These are phyloP conservation scores for Tringa solitaria DNA, from an alignment of 2,113 vertebrate genomes.

Conservation along the genomic window DNA sequence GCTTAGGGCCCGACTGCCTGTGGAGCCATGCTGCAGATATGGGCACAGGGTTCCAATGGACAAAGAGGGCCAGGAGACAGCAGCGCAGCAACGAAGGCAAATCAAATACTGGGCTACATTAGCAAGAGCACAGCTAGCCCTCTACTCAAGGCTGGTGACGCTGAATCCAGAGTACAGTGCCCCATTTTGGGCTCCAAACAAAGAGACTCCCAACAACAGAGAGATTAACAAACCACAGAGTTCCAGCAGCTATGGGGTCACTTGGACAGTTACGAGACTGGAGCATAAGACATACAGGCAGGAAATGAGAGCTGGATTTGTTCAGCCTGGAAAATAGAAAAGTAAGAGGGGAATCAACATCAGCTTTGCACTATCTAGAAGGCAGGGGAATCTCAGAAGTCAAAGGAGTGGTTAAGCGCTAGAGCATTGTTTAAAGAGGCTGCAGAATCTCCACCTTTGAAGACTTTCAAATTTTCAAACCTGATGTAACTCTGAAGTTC, in stretches of 20 bases:
- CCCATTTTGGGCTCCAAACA: background rate
- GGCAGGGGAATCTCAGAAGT: background rate
- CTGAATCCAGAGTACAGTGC: background rate
- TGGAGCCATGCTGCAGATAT: background rate
- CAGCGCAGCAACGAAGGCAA: background rate
- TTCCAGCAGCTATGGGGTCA: background rate
- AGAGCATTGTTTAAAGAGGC: background rate
- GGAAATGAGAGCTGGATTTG: background rate
- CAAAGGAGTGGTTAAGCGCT: background rate
- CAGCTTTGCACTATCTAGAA: background rate
- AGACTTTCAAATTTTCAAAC: background rate
- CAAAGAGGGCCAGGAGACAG: background rate
- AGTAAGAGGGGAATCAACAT: background rate
- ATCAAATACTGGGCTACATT: background rate
- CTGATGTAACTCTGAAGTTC: background rate
- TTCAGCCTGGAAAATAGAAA: background rate
- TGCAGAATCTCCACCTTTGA: background rate
- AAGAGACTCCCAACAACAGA: background rate
- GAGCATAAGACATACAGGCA: background rate
- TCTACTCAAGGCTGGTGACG: background rate
- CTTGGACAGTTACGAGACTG: background rate
- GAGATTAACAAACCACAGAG: background rate
- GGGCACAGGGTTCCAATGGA: rapidly evolving
- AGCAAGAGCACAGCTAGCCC: background rate
- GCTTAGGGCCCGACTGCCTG: background rate